Percentiles rank a stretch among this genome's conserved stretches.
phyloP scores from a whole-genome alignment of 1,140 invertebrate genomes.

The Magallana ariakensis region DNA sequence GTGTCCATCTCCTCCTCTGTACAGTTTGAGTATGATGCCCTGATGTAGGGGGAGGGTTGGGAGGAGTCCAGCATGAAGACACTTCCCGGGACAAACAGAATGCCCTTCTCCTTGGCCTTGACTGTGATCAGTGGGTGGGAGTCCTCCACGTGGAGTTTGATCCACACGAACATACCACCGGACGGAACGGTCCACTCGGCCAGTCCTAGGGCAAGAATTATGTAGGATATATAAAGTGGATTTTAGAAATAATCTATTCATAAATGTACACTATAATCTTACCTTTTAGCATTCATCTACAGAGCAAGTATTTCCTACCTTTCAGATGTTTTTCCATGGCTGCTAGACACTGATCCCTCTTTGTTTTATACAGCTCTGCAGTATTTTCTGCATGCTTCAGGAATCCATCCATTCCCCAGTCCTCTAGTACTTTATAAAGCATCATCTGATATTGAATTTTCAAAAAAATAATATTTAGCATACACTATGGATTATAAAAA shows the following conservation, averaged over 20 bases:
- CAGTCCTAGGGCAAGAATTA: conserved; percentile 79
- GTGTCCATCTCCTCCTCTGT: conserved; percentile 84
- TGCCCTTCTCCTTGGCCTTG: conserved; percentile 82
- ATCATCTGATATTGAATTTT: conserved; percentile 81
- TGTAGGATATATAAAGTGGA: not conserved
- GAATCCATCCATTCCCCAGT: conserved; percentile 84
- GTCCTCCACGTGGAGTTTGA: conserved; percentile 86
- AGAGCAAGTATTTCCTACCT: conserved; percentile 79
- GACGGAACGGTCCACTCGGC: conserved; percentile 85
- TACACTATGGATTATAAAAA: no score
- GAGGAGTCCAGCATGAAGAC: conserved; percentile 84
- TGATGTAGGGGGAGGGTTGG: conserved; percentile 84
- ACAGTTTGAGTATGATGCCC: conserved; percentile 86
- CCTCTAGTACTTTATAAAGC: conserved; percentile 83
- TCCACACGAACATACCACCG: conserved; percentile 90
- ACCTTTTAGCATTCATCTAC: not conserved
- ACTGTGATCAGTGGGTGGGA: conserved; percentile 87
- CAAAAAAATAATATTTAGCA: no score
- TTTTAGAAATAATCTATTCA: no score
- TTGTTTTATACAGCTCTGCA: conserved; percentile 84
- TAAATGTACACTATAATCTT: not conserved
- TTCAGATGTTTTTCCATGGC: conserved; percentile 84
- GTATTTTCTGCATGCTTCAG: conserved; percentile 83
- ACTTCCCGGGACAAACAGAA: conserved; percentile 85
- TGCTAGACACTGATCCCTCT: conserved; percentile 84